These are phyloP conservation scores for Trissolcus basalis DNA, from an alignment of 1,140 invertebrate species.

Conservation along the genomic window DNA sequence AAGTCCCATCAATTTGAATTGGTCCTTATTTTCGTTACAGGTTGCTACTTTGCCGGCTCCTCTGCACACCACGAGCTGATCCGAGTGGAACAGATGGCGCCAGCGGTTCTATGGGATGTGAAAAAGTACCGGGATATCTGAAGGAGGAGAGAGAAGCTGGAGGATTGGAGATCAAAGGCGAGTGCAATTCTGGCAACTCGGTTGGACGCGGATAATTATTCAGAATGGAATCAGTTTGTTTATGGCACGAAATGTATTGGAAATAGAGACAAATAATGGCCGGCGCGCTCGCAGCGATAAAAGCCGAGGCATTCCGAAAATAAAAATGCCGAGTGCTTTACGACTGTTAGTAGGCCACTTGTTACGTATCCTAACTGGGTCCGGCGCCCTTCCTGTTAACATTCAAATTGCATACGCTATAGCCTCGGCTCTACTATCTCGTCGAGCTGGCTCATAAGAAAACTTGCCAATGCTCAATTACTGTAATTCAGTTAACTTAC, in stretches of 20 bases:
- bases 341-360: conserved; percentile 51
- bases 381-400: conserved; percentile 47
- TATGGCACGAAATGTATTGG: no score
- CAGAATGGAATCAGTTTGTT: no score
- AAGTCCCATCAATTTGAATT: no score
- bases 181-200: background rate
- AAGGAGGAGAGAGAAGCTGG: background rate
- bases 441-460: conserved; percentile 36
- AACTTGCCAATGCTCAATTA: conserved; percentile 49
- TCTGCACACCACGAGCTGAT: no score
- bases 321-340: conserved; percentile 41
- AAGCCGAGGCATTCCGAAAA: conserved; percentile 20
- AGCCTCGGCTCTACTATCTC: conserved; percentile 33
- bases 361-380: conserved; percentile 47
- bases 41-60: no score
- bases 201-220: conserved; percentile 6
- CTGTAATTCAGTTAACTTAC: conserved; percentile 53
- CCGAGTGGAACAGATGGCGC: no score
- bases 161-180: background rate
- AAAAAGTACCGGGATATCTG: conserved; percentile 21
- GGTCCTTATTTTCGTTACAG: no score
- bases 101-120: no score
- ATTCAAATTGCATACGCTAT: conserved; percentile 52
- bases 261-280: no score
- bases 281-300: no score